Evolutionary conservation across 2,888 invertebrate genomes (phyloP).

Genomic region (Dolichopus griseipennis): DNA sequence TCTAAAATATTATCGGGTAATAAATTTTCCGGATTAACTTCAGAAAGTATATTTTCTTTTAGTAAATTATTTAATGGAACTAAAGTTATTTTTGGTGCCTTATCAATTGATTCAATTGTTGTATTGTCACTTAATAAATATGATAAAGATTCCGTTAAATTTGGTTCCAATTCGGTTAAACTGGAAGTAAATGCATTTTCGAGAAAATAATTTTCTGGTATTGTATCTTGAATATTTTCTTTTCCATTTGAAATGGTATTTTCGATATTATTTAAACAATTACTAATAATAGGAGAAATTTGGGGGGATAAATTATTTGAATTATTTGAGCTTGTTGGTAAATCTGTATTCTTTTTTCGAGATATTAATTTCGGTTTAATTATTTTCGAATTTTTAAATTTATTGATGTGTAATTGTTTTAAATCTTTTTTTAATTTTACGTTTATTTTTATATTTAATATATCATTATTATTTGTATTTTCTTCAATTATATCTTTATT

Average conservation of each 20-base stretch:
- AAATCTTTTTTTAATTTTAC: not conserved
- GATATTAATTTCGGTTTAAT: not conserved
- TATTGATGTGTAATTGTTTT: not conserved
- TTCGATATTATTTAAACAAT: too few relatives aligned
- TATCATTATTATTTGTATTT: not conserved
- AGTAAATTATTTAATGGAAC: constrained; percentile 13
- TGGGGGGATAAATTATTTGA: not conserved
- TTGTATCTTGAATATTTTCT: too few relatives aligned
- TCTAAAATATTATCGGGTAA: constrained; percentile 24
- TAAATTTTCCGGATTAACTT: not conserved
- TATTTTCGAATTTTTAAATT: not conserved
- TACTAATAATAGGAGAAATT: too few relatives aligned
- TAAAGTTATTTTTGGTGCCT: constrained; percentile 9
- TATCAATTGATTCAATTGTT: not conserved
- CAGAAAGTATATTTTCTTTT: constrained; percentile 8
- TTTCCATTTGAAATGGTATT: too few relatives aligned
- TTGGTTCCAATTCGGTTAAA: too few relatives aligned
- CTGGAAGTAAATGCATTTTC: too few relatives aligned
- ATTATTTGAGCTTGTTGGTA: not conserved
- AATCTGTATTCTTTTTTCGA: not conserved
- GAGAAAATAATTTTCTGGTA: too few relatives aligned
- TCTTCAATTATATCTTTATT: not conserved
- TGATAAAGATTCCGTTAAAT: not conserved
- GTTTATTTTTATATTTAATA: not conserved
- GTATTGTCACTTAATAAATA: not conserved